Evolutionary conservation across 2,888 invertebrate species (phyloP), one percentile per base, ranked within the genome.

Genomic region (Leptopilina drosophilae): DNA sequence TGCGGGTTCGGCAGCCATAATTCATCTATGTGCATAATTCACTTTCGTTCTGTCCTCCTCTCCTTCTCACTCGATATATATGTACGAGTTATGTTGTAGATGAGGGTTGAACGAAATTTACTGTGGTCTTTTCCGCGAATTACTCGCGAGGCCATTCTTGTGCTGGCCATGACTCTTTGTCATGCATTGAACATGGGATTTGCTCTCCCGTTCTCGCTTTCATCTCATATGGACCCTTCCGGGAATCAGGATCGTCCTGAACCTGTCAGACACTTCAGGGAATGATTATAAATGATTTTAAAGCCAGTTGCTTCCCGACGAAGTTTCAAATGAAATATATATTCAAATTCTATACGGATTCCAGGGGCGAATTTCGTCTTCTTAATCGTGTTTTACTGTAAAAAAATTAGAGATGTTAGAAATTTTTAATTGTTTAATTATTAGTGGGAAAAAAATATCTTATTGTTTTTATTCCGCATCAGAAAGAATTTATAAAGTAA

Each of bases 101-200:
- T 12, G 53, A 69, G 69, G 69, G 53, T 56, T 56, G 69, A 69
- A 49, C 26, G 11, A 69, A 69, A 69, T 69, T 69, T 69, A 69
- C 69, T 53, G 53, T 69, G 69, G 69, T 53, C 53, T 69, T 53
- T 69, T 69, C 69, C 53, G 53, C 69, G 69, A 69, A 69, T 53
- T 69, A 69, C 53, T 69, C 49, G 69, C 69, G 69, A 69, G 69
- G 33, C 53, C 69, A 69, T 69, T 69, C 69, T 69, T 53, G 53
- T 26, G 53, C n/a, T 42, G 66, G 46, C 42, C 66, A 40, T 69
- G 33, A 14, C 12, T 56, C 69, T 69, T 69, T 69, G 69, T 69
- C 69, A 20, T 53, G 5, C n/a, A 53, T 33, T 69, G 49, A 53
- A 69, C 69, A 53, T 26, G 15, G 69, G 53, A 53, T 69, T 69